Evolutionary conservation across 2,113 vertebrate species (phyloP).

Genomic region (Xerus inauris): DNA sequence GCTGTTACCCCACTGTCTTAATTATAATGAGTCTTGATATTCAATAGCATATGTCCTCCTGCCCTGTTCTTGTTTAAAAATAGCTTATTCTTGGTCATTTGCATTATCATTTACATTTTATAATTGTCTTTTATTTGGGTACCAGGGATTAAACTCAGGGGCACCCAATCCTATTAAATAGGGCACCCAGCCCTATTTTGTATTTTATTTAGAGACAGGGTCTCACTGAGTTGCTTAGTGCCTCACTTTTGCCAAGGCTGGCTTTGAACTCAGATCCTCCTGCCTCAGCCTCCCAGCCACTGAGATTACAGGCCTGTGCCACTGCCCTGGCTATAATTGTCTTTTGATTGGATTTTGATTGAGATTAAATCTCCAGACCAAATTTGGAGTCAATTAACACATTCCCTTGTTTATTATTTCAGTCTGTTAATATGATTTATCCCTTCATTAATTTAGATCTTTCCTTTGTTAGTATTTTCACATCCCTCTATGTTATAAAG

Average conservation of each 20-base stretch:
- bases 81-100: slow-evolving; percentile 39
- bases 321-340: neutral
- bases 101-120: neutral
- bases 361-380: neutral
- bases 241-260: no score
- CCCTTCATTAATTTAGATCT: slow-evolving; percentile 2
- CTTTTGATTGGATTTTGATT: slow-evolving; percentile 41
- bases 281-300: no score
- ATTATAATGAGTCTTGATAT: neutral
- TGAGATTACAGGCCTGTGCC: no score
- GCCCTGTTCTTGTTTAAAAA: slow-evolving; percentile 47
- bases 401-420: neutral
- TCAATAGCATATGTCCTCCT: neutral
- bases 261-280: no score
- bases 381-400: slow-evolving; percentile 14
- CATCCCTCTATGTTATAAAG: neutral
- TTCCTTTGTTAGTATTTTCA: neutral
- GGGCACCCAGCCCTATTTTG: no score
- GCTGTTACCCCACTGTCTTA: neutral
- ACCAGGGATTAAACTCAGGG: no score
- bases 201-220: no score
- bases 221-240: no score
- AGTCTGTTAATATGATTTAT: neutral
- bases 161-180: no score
- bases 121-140: neutral